phyloP scores from a whole-genome alignment of 2,888 invertebrate species.

The Melanargia galathea region DNA sequence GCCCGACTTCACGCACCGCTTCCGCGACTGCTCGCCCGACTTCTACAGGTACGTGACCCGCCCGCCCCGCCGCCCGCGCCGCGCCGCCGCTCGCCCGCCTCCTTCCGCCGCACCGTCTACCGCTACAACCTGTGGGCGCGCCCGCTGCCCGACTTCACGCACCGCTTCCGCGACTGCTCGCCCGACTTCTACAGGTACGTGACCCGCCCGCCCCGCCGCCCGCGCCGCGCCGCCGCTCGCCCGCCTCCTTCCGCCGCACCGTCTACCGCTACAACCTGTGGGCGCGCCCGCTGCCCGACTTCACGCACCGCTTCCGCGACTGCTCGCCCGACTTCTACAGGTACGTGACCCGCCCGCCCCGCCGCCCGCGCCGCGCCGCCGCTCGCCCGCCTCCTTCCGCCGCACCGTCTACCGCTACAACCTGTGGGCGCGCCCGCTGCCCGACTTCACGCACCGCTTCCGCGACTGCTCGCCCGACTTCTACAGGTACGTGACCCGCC shows the following conservation, averaged over 20 bases:
- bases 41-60: too few relatives aligned
- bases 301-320: conserved; percentile 63
- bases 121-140: conserved; percentile 88
- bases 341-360: too few relatives aligned
- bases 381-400: conserved; percentile 79
- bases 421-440: conserved; percentile 87
- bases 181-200: too few relatives aligned
- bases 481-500: too few relatives aligned
- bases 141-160: conserved; percentile 86
- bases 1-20: conserved; percentile 83
- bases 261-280: conserved; percentile 90
- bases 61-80: conserved; percentile 45
- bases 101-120: conserved; percentile 88
- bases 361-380: conserved; percentile 55
- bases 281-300: conserved; percentile 87
- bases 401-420: conserved; percentile 89
- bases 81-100: conserved; percentile 65
- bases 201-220: too few relatives aligned
- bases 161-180: neutral
- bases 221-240: conserved; percentile 59
- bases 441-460: conserved; percentile 83
- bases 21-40: neutral
- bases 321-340: neutral
- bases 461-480: neutral
- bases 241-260: conserved; percentile 83